phyloP scores from a whole-genome alignment of 2,888 invertebrate species.

The Syritta pipiens region DNA sequence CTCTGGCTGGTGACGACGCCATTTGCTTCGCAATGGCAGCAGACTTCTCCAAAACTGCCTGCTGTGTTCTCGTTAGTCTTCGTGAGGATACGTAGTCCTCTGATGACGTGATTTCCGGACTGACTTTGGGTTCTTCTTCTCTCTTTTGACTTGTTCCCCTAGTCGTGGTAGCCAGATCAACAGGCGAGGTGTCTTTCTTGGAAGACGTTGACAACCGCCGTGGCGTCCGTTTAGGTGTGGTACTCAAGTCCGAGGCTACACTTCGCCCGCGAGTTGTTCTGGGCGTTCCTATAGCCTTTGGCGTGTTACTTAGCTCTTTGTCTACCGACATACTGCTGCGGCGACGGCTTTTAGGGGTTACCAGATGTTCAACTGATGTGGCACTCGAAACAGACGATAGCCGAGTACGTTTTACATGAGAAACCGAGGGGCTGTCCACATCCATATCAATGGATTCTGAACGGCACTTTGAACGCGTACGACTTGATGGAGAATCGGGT shows the following conservation, averaged over 20 bases:
- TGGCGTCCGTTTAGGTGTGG: constrained; percentile 51
- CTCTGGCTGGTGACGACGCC: constrained; percentile 19
- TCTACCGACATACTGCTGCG: constrained; percentile 55
- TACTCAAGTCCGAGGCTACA: constrained; percentile 19
- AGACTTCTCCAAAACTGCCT: constrained; percentile 72
- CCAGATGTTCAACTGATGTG: constrained; percentile 57
- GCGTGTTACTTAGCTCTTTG: constrained; percentile 46
- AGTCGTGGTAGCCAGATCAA: constrained; percentile 18
- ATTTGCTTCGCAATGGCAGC: constrained; percentile 48
- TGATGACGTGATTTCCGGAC: constrained; percentile 15
- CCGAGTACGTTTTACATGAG: constrained; percentile 70
- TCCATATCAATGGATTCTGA: constrained; percentile 71
- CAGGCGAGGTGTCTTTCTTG: constrained; percentile 22
- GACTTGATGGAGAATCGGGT: constrained; percentile 71
- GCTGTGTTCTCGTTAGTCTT: constrained; percentile 73
- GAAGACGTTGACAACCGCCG: constrained; percentile 31
- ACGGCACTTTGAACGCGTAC: constrained; percentile 71
- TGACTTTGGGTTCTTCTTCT: constrained; percentile 13
- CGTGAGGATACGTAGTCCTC: constrained; percentile 70
- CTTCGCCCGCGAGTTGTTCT: constrained; percentile 56
- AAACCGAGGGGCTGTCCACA: constrained; percentile 34
- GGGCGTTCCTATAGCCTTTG: constrained; percentile 54
- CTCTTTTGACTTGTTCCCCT: constrained; percentile 6
- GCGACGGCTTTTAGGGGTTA: constrained; percentile 69
- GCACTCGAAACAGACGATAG: constrained; percentile 70